phyloP scores from a whole-genome alignment of 1,140 invertebrate genomes.

The Panulirus ornatus region DNA sequence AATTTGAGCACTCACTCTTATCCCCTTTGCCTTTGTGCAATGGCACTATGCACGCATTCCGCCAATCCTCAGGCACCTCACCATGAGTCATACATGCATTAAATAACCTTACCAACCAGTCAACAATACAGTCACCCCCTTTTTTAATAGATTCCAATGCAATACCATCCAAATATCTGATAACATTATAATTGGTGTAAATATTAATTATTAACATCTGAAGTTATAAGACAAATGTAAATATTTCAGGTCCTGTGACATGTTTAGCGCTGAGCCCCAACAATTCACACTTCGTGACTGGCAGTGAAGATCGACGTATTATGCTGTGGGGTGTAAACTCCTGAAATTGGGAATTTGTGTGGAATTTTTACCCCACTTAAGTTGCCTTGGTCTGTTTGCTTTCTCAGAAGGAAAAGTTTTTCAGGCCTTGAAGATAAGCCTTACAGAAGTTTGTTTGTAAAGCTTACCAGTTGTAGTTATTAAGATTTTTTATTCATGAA shows the following conservation, averaged over 20 bases:
- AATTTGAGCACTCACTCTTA: too few species aligned
- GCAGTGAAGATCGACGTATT: conserved; percentile 42
- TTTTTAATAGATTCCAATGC: too few species aligned
- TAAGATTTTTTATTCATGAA: too few species aligned
- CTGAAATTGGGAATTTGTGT: neutral
- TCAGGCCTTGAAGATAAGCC: neutral
- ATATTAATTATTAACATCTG: too few species aligned
- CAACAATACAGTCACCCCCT: too few species aligned
- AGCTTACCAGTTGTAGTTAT: neutral
- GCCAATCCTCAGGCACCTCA: too few species aligned
- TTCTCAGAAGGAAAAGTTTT: neutral
- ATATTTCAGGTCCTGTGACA: conserved; percentile 40
- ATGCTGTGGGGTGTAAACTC: conserved; percentile 34
- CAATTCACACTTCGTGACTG: conserved; percentile 23
- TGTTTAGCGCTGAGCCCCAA: conserved; percentile 25
- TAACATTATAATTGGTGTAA: too few species aligned
- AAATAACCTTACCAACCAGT: too few species aligned
- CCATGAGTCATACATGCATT: too few species aligned
- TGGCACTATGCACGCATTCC: too few species aligned
- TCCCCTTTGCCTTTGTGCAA: too few species aligned
- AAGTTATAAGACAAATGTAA: neutral
- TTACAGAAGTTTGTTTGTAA: neutral
- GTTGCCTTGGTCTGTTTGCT: neutral
- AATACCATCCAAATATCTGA: too few species aligned
- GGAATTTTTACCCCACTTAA: neutral